Evolutionary conservation across 2,888 invertebrate species (phyloP).

Genomic region (Exephanes ischioxanthus): DNA sequence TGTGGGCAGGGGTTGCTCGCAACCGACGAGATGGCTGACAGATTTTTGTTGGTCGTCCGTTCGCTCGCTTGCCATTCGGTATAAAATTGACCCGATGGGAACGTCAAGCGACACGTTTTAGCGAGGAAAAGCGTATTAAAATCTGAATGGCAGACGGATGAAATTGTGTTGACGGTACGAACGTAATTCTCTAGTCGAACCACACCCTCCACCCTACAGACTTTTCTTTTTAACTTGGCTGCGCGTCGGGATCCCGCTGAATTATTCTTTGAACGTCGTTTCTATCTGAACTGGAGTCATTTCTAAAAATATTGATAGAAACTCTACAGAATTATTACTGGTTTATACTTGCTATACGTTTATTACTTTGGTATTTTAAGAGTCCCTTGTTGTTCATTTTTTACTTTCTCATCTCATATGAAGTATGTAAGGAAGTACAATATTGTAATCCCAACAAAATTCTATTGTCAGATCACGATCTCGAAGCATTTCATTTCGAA

Average conservation of each 20-base stretch:
- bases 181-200: constrained; percentile 66
- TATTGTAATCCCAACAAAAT: too few species aligned
- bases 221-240: constrained; percentile 26
- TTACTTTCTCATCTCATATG: too few species aligned
- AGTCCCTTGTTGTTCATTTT: too few species aligned
- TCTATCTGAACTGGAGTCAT: not conserved
- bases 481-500: too few species aligned
- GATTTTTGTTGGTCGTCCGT: constrained; percentile 62
- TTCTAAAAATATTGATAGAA: not conserved
- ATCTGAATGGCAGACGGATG: constrained; percentile 73
- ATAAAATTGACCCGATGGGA: constrained; percentile 72
- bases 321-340: not conserved
- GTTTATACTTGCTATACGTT: not conserved
- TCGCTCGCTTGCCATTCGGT: constrained; percentile 70
- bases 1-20: constrained; percentile 44
- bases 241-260: not conserved
- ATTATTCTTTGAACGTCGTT: not conserved
- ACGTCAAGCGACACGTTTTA: constrained; percentile 75
- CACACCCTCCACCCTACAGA: constrained; percentile 44
- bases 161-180: constrained; percentile 74
- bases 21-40: constrained; percentile 65
- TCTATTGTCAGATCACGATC: too few species aligned
- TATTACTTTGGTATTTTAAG: not conserved
- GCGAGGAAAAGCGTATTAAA: constrained; percentile 77
- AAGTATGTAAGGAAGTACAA: too few species aligned